Percentiles rank a stretch among this genome's conserved stretches.
These are phyloP conservation scores for Pitangus sulphuratus DNA, from an alignment of 2,797 vertebrate genomes.

Conservation along the genomic window DNA sequence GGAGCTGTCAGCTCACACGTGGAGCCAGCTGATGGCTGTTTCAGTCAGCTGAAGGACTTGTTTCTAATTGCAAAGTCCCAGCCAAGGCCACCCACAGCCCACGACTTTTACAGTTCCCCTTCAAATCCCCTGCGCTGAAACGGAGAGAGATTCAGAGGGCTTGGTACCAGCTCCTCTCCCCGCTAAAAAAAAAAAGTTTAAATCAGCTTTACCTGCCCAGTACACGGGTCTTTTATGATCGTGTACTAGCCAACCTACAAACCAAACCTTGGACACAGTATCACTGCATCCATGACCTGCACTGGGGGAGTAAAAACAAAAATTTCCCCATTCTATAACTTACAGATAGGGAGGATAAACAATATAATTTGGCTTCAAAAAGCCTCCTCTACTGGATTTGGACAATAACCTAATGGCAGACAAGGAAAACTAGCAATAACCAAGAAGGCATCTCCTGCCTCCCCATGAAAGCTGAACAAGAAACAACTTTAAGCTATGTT, in stretches of 20 bases:
- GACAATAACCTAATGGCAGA: background rate
- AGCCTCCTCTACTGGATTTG: background rate
- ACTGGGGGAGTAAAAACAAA: background rate
- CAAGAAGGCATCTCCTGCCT: background rate
- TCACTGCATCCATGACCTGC: background rate
- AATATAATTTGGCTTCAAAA: background rate
- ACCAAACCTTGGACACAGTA: background rate
- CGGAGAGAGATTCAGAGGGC: background rate
- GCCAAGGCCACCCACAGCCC: background rate
- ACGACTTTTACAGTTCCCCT: background rate
- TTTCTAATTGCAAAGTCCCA: background rate
- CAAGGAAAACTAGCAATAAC: background rate
- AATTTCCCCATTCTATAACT: background rate
- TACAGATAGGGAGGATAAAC: background rate
- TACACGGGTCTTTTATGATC: background rate
- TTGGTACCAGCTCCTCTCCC: background rate
- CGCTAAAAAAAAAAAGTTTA: background rate
- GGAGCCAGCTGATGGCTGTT: background rate
- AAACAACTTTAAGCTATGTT: fast-evolving
- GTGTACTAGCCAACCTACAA: background rate
- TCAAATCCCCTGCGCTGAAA: background rate
- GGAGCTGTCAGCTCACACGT: background rate
- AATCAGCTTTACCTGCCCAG: background rate
- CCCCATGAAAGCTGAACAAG: background rate
- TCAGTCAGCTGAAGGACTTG: background rate